A percentile compares a stretch with the other conserved stretches of the same genome.
phyloP scores from a whole-genome alignment of 2,888 invertebrate genomes.

The Habroteleia sp. region DNA sequence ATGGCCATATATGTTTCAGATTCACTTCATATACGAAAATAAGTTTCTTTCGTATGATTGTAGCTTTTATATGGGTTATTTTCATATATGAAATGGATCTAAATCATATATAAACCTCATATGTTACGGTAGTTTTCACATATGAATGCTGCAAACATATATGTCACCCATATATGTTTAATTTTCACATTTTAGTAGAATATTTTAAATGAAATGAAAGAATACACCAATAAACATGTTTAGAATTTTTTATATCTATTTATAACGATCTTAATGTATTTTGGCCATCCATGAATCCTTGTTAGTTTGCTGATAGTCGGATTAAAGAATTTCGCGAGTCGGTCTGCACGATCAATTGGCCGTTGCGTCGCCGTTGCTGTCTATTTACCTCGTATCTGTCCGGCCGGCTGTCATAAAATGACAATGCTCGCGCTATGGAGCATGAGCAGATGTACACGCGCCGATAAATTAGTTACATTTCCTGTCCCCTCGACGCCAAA shows the following conservation, averaged over 20 bases:
- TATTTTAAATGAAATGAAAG: no score
- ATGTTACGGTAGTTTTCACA: no score
- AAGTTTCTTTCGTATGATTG: no score
- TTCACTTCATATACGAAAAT: no score
- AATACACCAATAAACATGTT: no score
- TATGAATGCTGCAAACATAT: no score
- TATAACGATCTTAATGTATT: constrained; percentile 17
- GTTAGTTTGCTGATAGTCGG: constrained; percentile 38
- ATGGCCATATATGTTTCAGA: no score
- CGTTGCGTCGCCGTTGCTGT: constrained; percentile 46
- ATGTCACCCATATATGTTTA: no score
- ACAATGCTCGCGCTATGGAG: constrained; percentile 61
- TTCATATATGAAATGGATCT: no score
- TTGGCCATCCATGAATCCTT: constrained; percentile 48
- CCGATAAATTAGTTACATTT: constrained; percentile 65
- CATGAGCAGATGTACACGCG: constrained; percentile 64
- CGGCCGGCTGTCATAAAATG: constrained; percentile 57
- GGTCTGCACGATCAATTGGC: constrained; percentile 49
- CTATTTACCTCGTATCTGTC: constrained; percentile 46
- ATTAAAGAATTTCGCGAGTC: constrained; percentile 43
- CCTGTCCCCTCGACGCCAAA: constrained; percentile 62
- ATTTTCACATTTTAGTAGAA: no score
- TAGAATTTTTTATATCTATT: constrained; percentile 8
- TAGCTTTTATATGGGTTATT: no score
- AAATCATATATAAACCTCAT: no score